Percentiles rank a stretch among this genome's conserved stretches.
Conservation (phyloP, 2,113 vertebrate genomes). For the Brevimyrus niger region DNA sequence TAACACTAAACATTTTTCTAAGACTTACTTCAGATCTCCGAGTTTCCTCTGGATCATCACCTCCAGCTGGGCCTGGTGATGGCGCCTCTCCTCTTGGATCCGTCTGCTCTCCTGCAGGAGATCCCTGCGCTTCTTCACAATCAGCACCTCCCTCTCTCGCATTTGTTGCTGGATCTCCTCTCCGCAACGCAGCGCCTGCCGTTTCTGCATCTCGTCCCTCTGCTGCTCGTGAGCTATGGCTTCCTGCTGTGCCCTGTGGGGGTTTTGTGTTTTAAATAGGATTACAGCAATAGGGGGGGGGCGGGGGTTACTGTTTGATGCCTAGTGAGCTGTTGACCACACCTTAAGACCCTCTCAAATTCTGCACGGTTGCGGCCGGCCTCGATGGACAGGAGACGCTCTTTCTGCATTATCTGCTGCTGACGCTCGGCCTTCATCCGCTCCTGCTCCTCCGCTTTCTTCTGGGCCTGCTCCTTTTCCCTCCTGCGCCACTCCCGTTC, state of each 20-base stretch:
- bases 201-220: slow-evolving; percentile 55
- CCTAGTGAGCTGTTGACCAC: slow-evolving; percentile 9
- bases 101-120: slow-evolving; percentile 59
- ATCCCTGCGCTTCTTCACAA: slow-evolving; percentile 44
- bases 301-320: not conserved
- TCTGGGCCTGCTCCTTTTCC: slow-evolving; percentile 55
- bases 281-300: not conserved
- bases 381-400: slow-evolving; percentile 64
- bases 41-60: slow-evolving; percentile 74
- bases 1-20: not conserved
- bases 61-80: slow-evolving; percentile 53
- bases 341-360: slow-evolving; percentile 77
- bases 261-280: not conserved
- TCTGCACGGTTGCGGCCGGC: slow-evolving; percentile 66
- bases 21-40: slow-evolving; percentile 68
- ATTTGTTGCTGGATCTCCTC: slow-evolving; percentile 66
- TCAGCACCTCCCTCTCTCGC: slow-evolving; percentile 57
- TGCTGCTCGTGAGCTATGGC: slow-evolving; percentile 48
- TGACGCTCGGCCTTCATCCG: slow-evolving; percentile 52
- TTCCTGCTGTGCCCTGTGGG: slow-evolving; percentile 61
- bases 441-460: slow-evolving; percentile 48
- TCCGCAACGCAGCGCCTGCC: slow-evolving; percentile 40
- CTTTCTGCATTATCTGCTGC: slow-evolving; percentile 69
- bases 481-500: slow-evolving; percentile 78
- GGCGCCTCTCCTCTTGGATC: slow-evolving; percentile 59